phyloP scores from a whole-genome alignment of 2,888 invertebrate species.

The Eilema griseolum region DNA sequence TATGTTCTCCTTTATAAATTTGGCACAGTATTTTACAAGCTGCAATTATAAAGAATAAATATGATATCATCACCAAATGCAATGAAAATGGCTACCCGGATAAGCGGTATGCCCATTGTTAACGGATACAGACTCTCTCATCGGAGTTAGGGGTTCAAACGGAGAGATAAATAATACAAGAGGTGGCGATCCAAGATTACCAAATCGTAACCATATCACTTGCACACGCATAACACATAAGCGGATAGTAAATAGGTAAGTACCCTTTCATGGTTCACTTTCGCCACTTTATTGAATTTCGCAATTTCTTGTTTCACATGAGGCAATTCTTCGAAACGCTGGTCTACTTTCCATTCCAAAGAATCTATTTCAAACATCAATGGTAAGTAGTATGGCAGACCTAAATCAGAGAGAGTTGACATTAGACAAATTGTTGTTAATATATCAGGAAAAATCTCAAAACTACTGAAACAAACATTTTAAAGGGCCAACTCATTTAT shows the following conservation, averaged over 20 bases:
- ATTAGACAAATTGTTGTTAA: not conserved
- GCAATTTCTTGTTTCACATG: conserved; percentile 74
- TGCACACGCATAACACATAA: not conserved
- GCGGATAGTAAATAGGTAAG: no score
- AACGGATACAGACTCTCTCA: not conserved
- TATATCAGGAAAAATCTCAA: not conserved
- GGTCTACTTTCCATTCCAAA: conserved; percentile 59
- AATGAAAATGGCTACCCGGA: not conserved
- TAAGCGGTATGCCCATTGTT: conserved; percentile 1
- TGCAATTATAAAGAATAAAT: conserved; percentile 46
- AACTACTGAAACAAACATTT: not conserved
- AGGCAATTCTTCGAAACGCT: conserved; percentile 56
- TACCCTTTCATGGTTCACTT: conserved; percentile 64
- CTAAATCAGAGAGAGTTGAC: conserved; percentile 47
- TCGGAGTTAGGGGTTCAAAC: not conserved
- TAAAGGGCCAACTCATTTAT: not conserved
- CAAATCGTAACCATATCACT: not conserved
- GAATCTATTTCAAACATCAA: conserved; percentile 58
- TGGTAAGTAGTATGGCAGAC: conserved; percentile 72
- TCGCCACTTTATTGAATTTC: conserved; percentile 67
- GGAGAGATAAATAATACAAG: not conserved
- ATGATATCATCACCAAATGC: not conserved
- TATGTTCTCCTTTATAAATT: conserved; percentile 69
- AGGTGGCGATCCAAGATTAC: not conserved
- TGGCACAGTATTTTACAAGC: conserved; percentile 72